These are phyloP conservation scores for Leucania comma DNA, from an alignment of 2,888 invertebrate genomes.

Conservation along the genomic window DNA sequence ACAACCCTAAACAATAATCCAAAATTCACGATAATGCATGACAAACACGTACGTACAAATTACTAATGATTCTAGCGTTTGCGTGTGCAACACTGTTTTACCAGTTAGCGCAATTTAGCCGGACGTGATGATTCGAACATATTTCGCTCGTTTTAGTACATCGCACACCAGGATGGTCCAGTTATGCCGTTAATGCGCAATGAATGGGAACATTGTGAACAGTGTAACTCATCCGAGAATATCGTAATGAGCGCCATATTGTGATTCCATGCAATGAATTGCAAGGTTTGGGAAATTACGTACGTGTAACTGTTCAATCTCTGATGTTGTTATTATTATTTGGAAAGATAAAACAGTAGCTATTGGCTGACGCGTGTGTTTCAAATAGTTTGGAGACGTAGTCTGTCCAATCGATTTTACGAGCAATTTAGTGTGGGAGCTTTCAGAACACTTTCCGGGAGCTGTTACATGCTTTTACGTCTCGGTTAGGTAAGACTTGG, in stretches of 20 bases:
- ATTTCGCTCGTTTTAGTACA: constrained; percentile 42
- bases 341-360: too few species aligned
- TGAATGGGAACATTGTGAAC: constrained; percentile 41
- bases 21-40: constrained; percentile 3
- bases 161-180: constrained; percentile 18
- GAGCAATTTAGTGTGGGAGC: too few species aligned
- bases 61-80: constrained; percentile 53
- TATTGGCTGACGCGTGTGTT: too few species aligned
- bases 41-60: constrained; percentile 30
- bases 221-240: constrained; percentile 53
- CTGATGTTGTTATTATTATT: background rate
- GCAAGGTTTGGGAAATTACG: background rate
- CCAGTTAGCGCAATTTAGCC: constrained; percentile 49
- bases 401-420: too few species aligned
- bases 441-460: too few species aligned
- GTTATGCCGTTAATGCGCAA: constrained; percentile 50
- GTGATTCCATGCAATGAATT: constrained; percentile 31
- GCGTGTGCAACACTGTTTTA: constrained; percentile 49
- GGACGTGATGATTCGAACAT: constrained; percentile 55
- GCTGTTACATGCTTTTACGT: too few species aligned
- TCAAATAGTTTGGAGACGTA: too few species aligned
- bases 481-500: too few species aligned
- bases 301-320: background rate
- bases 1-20: background rate
- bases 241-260: constrained; percentile 45